phyloP scores from a whole-genome alignment of 2,797 vertebrate genomes.

The Xenops minutus region DNA sequence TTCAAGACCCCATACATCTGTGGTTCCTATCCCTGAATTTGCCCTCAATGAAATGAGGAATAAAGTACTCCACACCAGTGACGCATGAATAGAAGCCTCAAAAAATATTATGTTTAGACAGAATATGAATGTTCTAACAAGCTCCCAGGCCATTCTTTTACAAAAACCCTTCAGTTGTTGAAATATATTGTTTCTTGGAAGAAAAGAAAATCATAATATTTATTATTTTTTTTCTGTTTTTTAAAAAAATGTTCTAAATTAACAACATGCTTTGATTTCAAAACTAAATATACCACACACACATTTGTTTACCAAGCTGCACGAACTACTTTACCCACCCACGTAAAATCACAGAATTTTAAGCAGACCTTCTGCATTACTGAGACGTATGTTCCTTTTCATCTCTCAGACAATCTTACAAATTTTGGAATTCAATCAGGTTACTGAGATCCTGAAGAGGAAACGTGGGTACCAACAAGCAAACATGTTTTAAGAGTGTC shows the following conservation, averaged over 20 bases:
- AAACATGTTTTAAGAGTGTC: background rate
- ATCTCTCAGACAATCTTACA: background rate
- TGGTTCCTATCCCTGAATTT: background rate
- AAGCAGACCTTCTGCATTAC: background rate
- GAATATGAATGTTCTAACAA: background rate
- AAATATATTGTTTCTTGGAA: background rate
- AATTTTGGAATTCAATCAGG: background rate
- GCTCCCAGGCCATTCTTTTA: background rate
- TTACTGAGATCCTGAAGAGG: background rate
- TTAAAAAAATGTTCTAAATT: background rate
- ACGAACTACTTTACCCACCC: background rate
- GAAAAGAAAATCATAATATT: background rate
- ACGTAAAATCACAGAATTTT: background rate
- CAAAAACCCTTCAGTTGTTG: background rate
- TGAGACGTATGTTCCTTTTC: background rate
- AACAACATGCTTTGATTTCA: background rate
- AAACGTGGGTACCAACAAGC: background rate
- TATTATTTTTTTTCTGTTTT: background rate
- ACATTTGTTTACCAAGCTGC: background rate
- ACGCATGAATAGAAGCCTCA: background rate
- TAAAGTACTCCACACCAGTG: background rate
- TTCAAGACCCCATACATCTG: background rate
- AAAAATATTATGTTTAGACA: background rate
- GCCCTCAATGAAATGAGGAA: background rate
- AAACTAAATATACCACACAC: background rate